Base-by-base conservation (phyloP, 2,113 vertebrate genomes). In the Hyla sarda region DNA sequence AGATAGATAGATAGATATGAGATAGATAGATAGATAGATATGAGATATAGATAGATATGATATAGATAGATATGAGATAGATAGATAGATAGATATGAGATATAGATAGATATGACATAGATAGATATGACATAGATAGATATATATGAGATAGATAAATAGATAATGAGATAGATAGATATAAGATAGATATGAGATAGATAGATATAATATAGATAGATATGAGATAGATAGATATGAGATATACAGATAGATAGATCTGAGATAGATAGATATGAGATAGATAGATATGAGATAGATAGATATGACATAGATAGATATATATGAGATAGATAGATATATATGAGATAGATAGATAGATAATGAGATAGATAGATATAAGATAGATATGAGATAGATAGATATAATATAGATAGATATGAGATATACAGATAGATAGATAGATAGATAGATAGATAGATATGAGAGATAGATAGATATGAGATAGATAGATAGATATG, bases 401-500 rank as follows among this genome's bases (percentile, higher is more conserved):
- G 47, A 23, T 6, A 75, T n/a, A n/a, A n/a, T n/a, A n/a, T n/a
- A n/a, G n/a, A n/a, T 73, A 47, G 71, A 73, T n/a, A 32, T 0
- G 3, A 58, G 4, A 78, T 54, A 58, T 41, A 50, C 5, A 47
- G 47, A 23, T 6, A 75, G 72, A n/a, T n/a, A n/a, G n/a, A n/a
- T 73, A 47, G 71, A 73, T n/a, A 58, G 4, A 78, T 54, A 58
- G 72, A 50, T 13, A 47, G 47, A 23, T 6, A 75, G 72, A n/a
- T n/a, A n/a, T n/a, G n/a, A n/a, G n/a, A n/a, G n/a, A n/a, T n/a
- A n/a, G n/a, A n/a, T n/a, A n/a, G n/a, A n/a, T n/a, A n/a, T 45
- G 48, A 54, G 13, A 54, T 77, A 77, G 47, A 77, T 77, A 28
- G 21, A 77, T 60, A 60, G 50, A 77, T 32, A 56, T 19, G 16